Evolutionary conservation across 2,797 vertebrate species (phyloP), one percentile per base, ranked within the genome.

Genomic region (Serranus cabrilla): DNA sequence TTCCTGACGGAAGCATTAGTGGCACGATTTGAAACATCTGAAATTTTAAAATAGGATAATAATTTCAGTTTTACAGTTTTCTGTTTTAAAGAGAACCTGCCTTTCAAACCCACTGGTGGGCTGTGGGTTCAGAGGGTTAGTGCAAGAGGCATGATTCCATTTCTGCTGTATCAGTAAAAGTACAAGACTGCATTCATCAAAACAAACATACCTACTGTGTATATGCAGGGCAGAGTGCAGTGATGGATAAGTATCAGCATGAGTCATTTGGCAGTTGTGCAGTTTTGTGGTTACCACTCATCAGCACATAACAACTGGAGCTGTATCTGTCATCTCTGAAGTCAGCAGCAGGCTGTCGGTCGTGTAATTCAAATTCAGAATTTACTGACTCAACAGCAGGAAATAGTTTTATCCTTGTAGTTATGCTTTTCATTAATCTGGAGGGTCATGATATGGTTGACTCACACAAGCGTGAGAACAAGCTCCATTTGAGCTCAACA

Each of bases 291-390:
- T 49, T 20, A 43, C 50, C n/a, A 7, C 34, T 37, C 12, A 7
- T 4, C 51, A 11, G 16, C 17, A 16, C 27, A 50, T n/a, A 39
- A 50, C 37, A 56, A 21, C 45, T 45, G 23, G 21, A 59, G n/a
- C 10, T 8, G 40, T 31, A 31, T 10, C 31, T 1, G 20, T 50
- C 18, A 40, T 10, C 39, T 23, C 17, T 63, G 52, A 23, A n/a
- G 45, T 57, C 45, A 63, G 45, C 45, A 37, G 43, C 14, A 43
- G 50, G n/a, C 65, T 65, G n/a, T 2, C 21, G 18, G 34, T 43
- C 7, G 18, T 16, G 17, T 11, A 52, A 2, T 20, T 47, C 14
- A 66, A 56, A 16, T 34, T 10, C 17, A 56, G 54, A 1, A 21
- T 16, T 11, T 4, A 13, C 0, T 3, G n/a, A 39, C 14, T 47